Conservation (phyloP, 2,113 vertebrate species). For the Tragulus kanchil region DNA sequence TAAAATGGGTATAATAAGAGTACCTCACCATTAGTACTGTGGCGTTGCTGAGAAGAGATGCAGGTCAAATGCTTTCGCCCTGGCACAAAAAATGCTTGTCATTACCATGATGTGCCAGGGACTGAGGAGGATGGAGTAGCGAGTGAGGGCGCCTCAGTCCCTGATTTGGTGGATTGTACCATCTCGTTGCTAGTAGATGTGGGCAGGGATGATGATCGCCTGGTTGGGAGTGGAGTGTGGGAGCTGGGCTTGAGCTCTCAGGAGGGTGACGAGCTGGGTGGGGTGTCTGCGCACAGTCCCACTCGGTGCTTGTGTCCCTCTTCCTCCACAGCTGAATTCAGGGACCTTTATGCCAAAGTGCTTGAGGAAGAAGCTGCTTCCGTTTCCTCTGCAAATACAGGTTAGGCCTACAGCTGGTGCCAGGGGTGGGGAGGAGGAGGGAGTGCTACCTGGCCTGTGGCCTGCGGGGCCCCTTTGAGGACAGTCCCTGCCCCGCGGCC, state of each 20-base stretch:
- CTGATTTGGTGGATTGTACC: neutral
- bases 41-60: neutral
- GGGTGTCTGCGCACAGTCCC: neutral
- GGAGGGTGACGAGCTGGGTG: neutral
- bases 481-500: no score
- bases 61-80: neutral
- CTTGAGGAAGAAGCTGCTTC: slow-evolving; percentile 88
- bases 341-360: slow-evolving; percentile 92
- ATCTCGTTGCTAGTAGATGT: neutral
- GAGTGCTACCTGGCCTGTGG: neutral
- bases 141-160: accelerated
- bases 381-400: slow-evolving; percentile 91
- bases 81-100: neutral
- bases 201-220: neutral
- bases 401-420: slow-evolving; percentile 81
- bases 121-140: neutral
- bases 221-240: neutral
- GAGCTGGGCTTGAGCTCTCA: neutral
- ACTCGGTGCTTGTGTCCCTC: neutral
- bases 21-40: no score
- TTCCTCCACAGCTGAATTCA: slow-evolving; percentile 89
- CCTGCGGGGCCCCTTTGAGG: no score
- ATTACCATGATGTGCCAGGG: neutral
- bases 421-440: neutral
- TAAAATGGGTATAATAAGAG: neutral